Conservation (phyloP, 2,113 vertebrate genomes). For the Actinemys pallida region DNA sequence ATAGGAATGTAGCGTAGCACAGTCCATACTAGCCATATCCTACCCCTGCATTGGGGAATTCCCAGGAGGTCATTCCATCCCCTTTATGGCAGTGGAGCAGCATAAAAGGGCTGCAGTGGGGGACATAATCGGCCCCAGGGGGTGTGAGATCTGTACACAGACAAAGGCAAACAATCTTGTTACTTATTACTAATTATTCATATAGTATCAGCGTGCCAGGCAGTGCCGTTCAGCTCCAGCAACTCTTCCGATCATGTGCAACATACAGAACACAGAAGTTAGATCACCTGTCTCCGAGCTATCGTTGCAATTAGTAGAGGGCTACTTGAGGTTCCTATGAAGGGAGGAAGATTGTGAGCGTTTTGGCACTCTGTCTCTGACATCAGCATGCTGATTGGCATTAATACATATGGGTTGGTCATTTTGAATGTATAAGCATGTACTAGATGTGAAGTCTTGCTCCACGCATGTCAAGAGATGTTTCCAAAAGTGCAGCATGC, state of each 20-base stretch:
- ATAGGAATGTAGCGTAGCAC: not conserved
- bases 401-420: not conserved
- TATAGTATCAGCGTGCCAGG: not conserved
- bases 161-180: not conserved
- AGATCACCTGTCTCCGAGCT: not conserved
- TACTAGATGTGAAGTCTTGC: not conserved
- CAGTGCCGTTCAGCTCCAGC: not conserved
- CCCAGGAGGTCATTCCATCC: not conserved
- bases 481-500: not conserved
- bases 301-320: not conserved
- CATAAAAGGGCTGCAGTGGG: not conserved
- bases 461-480: not conserved
- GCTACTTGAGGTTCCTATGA: not conserved
- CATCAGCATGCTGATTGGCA: not conserved
- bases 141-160: not conserved
- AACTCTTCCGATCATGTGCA: too few species aligned
- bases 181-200: not conserved
- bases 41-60: not conserved
- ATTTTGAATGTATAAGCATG: not conserved
- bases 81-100: not conserved
- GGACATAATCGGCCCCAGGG: rapidly evolving
- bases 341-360: not conserved
- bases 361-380: not conserved
- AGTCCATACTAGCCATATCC: rapidly evolving
- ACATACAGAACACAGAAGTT: not conserved